phyloP scores from a whole-genome alignment of 2,888 invertebrate genomes.

The Melanostoma mellinum region DNA sequence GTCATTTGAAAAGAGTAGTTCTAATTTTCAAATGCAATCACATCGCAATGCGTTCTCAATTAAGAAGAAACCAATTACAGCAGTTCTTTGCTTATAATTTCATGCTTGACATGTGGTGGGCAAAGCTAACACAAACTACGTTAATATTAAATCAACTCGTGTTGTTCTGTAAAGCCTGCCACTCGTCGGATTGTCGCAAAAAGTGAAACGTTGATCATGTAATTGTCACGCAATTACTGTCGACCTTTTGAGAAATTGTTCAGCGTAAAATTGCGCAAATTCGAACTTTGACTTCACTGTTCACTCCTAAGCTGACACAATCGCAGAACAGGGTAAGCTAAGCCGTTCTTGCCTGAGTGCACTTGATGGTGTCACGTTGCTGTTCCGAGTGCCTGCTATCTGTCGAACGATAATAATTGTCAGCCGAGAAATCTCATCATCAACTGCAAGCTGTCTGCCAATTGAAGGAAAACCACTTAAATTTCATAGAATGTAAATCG shows the following conservation, averaged over 20 bases:
- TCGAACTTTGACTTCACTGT: constrained; percentile 49
- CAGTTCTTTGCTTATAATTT: constrained; percentile 39
- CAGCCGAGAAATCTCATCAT: constrained; percentile 2
- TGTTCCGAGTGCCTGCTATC: constrained; percentile 1
- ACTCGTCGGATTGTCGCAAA: constrained; percentile 29
- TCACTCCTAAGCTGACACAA: constrained; percentile 13
- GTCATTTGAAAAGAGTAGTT: too few species aligned
- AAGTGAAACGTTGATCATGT: constrained; percentile 41
- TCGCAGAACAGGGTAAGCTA: neutral
- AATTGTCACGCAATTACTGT: constrained; percentile 59
- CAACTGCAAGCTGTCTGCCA: neutral
- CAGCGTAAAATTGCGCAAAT: constrained; percentile 13
- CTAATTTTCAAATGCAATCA: too few species aligned
- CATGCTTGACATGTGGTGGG: constrained; percentile 35
- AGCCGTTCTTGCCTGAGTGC: constrained; percentile 11
- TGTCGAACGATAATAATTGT: constrained; percentile 26
- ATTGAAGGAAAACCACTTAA: constrained; percentile 2
- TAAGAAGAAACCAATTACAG: constrained; percentile 35
- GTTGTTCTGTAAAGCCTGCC: constrained; percentile 10
- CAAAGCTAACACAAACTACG: constrained; percentile 22
- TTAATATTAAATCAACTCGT: constrained; percentile 17
- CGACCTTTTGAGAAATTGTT: constrained; percentile 45
- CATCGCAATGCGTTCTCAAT: constrained; percentile 7
- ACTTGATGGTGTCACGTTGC: constrained; percentile 31
- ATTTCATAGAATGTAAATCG: constrained; percentile 38